Evolutionary conservation across 2,888 invertebrate species (phyloP).

Genomic region (Oegoconia quadripuncta): DNA sequence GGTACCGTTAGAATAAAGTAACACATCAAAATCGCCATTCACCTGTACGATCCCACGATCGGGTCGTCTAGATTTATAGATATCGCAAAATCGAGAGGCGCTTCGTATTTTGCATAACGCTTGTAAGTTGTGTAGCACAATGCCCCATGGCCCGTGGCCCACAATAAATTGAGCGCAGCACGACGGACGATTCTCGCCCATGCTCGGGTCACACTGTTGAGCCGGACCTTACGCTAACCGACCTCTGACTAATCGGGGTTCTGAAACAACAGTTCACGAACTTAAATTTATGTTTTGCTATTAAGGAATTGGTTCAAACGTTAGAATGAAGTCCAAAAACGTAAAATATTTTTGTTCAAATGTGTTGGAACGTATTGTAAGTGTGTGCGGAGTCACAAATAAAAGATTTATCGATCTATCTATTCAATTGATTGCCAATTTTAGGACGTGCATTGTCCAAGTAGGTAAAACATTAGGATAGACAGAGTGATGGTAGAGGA

Average conservation of each 20-base stretch:
- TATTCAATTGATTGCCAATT: too few relatives aligned
- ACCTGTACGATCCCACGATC: constrained; percentile 71
- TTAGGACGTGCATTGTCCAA: too few relatives aligned
- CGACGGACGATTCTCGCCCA: constrained; percentile 29
- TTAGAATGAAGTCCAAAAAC: too few relatives aligned
- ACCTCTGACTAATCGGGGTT: constrained; percentile 2
- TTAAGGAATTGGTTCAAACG: background rate
- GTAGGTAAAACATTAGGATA: too few relatives aligned
- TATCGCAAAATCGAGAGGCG: constrained; percentile 70
- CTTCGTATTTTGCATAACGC: constrained; percentile 72
- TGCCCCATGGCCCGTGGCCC: constrained; percentile 42
- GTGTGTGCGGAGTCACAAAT: too few relatives aligned
- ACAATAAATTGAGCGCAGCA: constrained; percentile 41
- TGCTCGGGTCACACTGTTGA: constrained; percentile 27
- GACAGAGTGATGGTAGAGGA: too few relatives aligned
- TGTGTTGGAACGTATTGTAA: too few relatives aligned
- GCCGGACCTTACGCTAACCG: constrained; percentile 15
- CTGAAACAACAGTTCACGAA: background rate
- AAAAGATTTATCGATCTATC: too few relatives aligned
- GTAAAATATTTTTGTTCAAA: too few relatives aligned
- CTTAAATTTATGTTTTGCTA: background rate
- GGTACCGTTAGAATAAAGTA: constrained; percentile 49
- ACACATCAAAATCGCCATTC: constrained; percentile 65
- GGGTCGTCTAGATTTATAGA: constrained; percentile 67
- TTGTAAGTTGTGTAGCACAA: constrained; percentile 62